Evolutionary conservation across 2,113 vertebrate genomes (phyloP), one percentile per base, ranked within the genome.

Genomic region (Solenodon paradoxus): DNA sequence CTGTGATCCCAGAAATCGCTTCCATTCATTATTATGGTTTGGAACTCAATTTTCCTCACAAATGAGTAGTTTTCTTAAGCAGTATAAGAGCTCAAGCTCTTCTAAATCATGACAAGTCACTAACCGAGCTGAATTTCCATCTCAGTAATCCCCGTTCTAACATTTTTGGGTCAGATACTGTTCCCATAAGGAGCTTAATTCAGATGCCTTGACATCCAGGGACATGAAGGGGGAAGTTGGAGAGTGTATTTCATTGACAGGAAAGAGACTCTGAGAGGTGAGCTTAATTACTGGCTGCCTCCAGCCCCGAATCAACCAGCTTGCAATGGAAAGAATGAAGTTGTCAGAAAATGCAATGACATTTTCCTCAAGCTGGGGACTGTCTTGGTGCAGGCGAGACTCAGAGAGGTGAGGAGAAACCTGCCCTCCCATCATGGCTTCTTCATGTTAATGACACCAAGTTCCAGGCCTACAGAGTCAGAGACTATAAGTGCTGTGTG

Each of bases 171-270:
- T 91, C 82, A 93, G 63, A 64, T 77, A 91, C n/a, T 88, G 7
- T 74, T 96, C 55, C 75, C 59, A 59, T 57, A 61, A 57, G 74
- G 84, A 90, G 88, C 82, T 96, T 97, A 90, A 71, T 83, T 24
- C 26, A 17, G 47, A 45, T 1, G 49, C 28, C 35, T 92, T 93
- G 78, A 93, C 94, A 93, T 15, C 68, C 57, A 32, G 94, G 19
- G 32, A 92, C 90, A 51, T 20, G 55, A 45, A 83, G 6, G 5
- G 61, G 40, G 12, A 57, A 53, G 47, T 77, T 24, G 74, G 57
- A 16, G 26, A 49, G 2, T 5, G 19, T 1, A 63, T 26, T 94
- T 90, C 71, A 32, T 12, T 40, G 22, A 47, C 81, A 42, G 6
- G 4, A 86, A 68, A 80, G 49, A 47, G 32, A 79, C 69, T 69